These are phyloP conservation scores for Tinea semifulvella DNA, from an alignment of 2,888 invertebrate genomes.

Conservation along the genomic window DNA sequence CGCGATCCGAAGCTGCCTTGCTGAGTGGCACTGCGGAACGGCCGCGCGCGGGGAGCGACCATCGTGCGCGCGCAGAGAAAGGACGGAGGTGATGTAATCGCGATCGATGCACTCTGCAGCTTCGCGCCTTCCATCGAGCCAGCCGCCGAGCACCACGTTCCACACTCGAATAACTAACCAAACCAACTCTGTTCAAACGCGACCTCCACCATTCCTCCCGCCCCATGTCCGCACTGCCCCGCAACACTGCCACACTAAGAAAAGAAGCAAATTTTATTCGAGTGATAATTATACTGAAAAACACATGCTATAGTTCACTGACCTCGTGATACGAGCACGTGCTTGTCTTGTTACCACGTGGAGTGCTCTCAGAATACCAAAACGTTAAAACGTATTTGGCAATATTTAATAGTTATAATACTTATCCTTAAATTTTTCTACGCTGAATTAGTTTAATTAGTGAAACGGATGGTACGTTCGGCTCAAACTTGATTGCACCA, in stretches of 20 bases:
- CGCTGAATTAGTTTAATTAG: too few species aligned
- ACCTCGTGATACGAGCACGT: slow-evolving; percentile 35
- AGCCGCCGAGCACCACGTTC: background rate
- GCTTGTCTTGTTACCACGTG: slow-evolving; percentile 31
- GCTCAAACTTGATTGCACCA: slow-evolving; percentile 1
- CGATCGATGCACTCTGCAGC: slow-evolving; percentile 50
- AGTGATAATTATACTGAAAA: slow-evolving; percentile 10
- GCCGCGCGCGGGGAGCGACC: slow-evolving; percentile 27
- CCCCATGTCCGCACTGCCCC: slow-evolving; percentile 14
- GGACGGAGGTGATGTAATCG: slow-evolving; percentile 62
- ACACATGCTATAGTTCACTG: slow-evolving; percentile 33
- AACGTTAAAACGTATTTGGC: too few species aligned
- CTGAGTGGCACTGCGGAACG: slow-evolving; percentile 21
- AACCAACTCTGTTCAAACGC: slow-evolving; percentile 15
- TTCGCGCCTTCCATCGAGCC: background rate
- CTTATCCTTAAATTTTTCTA: too few species aligned
- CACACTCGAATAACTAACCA: slow-evolving; percentile 5
- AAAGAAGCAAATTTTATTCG: slow-evolving; percentile 6
- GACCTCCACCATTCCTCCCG: slow-evolving; percentile 19
- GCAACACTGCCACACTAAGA: slow-evolving; percentile 7
- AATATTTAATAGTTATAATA: too few species aligned
- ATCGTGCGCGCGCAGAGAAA: slow-evolving; percentile 64
- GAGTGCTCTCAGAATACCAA: too few species aligned
- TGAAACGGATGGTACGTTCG: background rate
- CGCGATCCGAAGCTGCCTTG: slow-evolving; percentile 37